Conservation (phyloP, 2,113 vertebrate genomes). For the Hemibagrus wyckioides region DNA sequence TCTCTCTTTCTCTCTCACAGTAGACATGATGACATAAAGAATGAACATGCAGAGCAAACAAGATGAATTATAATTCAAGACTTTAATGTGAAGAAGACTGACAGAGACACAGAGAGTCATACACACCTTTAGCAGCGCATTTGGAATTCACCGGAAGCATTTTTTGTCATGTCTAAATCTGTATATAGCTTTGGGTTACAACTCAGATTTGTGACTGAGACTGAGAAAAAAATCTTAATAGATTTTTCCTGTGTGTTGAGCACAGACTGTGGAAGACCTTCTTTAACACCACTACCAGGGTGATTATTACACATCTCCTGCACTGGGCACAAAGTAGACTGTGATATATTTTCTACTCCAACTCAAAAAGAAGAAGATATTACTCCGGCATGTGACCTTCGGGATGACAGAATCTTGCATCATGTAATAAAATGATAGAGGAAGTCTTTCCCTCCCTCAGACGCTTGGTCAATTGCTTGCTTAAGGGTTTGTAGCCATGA, state of each 20-base stretch:
- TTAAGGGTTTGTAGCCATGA: background rate
- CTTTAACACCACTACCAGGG: background rate
- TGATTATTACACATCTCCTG: background rate
- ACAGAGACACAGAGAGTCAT: background rate
- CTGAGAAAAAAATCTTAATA: background rate
- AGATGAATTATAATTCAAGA: conserved; percentile 23
- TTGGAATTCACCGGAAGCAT: background rate
- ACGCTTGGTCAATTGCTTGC: background rate
- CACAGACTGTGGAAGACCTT: background rate
- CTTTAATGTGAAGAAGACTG: conserved; percentile 15
- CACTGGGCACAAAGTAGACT: background rate
- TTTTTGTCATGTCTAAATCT: conserved; percentile 4
- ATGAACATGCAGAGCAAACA: conserved; percentile 18
- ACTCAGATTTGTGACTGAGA: background rate
- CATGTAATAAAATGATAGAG: background rate
- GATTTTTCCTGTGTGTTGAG: background rate
- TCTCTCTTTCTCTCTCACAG: conserved; percentile 9
- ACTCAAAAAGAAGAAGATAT: background rate
- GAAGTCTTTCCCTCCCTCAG: background rate
- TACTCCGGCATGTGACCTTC: background rate
- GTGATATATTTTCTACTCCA: background rate
- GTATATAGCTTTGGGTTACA: background rate
- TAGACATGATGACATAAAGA: conserved; percentile 16
- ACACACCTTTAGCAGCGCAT: background rate
- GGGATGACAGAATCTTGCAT: background rate